Conservation (phyloP, 2,888 invertebrate species). For the Nomada ruficornis region DNA sequence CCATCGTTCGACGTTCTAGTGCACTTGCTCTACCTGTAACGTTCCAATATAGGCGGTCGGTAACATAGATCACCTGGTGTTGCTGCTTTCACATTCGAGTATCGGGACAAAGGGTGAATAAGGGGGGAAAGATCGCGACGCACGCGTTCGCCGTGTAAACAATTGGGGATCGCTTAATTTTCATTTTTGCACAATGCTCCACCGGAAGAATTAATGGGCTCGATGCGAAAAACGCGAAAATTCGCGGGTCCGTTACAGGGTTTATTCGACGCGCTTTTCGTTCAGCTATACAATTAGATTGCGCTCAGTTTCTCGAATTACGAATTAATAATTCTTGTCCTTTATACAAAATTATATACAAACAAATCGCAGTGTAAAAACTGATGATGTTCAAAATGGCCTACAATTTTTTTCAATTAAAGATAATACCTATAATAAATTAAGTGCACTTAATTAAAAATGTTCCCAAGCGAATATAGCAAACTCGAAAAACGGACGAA, state of each 20-base stretch:
- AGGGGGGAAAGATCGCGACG: constrained; percentile 52
- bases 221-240: constrained; percentile 28
- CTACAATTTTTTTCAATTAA: not conserved
- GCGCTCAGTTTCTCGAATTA: constrained; percentile 6
- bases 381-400: too few relatives aligned
- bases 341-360: too few relatives aligned
- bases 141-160: constrained; percentile 74
- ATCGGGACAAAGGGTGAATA: constrained; percentile 45
- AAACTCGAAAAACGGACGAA: not conserved
- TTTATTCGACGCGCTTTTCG: constrained; percentile 30
- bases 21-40: constrained; percentile 22
- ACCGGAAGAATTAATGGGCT: constrained; percentile 51
- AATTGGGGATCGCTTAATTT: constrained; percentile 79
- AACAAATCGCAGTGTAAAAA: too few relatives aligned
- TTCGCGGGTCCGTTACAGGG: constrained; percentile 27
- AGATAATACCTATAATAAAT: not conserved
- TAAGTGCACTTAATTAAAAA: not conserved
- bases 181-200: constrained; percentile 66
- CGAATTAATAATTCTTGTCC: too few relatives aligned
- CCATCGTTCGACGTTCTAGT: constrained; percentile 71
- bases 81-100: not conserved
- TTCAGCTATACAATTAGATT: constrained; percentile 19
- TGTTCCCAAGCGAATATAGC: too few relatives aligned
- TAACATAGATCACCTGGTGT: constrained; percentile 59
- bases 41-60: constrained; percentile 66